A percentile compares a stretch with the other conserved stretches of the same genome.
Evolutionary conservation across 2,888 invertebrate species (phyloP).

Genomic region (Chironomus riparius): DNA sequence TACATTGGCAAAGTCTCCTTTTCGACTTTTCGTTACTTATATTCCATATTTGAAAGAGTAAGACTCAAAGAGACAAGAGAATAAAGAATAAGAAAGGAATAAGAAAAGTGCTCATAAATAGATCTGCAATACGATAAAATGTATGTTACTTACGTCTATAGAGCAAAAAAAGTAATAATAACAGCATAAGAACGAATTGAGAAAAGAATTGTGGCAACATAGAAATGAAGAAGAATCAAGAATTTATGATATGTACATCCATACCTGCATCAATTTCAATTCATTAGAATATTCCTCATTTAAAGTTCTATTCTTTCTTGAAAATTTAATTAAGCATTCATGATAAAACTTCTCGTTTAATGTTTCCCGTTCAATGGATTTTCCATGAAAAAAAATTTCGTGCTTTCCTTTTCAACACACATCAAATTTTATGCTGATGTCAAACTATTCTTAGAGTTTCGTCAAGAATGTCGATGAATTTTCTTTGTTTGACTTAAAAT

Average conservation of each 20-base stretch:
- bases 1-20: neutral
- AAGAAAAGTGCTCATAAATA: neutral
- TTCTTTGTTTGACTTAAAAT: too few species aligned
- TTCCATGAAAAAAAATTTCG: neutral
- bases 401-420: neutral
- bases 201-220: conserved; percentile 1
- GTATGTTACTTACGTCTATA: neutral
- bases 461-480: too few species aligned
- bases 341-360: neutral
- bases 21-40: neutral
- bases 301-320: neutral
- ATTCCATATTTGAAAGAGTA: neutral
- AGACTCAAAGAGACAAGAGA: neutral
- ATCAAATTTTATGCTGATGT: too few species aligned
- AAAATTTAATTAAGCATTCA: neutral
- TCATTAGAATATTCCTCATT: neutral
- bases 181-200: neutral
- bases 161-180: neutral
- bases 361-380: neutral
- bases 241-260: neutral
- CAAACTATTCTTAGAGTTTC: too few species aligned
- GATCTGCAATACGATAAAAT: conserved; percentile 4
- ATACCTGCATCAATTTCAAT: neutral
- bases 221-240: neutral
- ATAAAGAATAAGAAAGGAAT: neutral